Percentiles rank a stretch among this genome's conserved stretches.
Conservation (phyloP, 1,140 invertebrate species). For the Anadara kagoshimensis region DNA sequence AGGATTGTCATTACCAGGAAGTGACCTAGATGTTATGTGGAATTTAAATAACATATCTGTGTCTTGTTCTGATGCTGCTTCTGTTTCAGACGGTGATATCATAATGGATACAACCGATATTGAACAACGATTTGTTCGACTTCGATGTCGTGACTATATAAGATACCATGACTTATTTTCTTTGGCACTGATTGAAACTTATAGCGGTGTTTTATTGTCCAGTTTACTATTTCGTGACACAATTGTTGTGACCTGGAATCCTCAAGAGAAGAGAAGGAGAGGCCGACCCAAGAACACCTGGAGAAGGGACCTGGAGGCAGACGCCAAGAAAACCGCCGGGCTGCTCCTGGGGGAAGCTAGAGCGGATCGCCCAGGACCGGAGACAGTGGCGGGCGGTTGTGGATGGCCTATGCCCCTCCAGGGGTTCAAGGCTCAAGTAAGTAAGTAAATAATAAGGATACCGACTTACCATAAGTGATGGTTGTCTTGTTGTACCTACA, state of each 20-base stretch:
- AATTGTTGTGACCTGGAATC: too few species aligned
- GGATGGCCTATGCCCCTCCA: too few species aligned
- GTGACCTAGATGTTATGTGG: not conserved
- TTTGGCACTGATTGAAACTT: not conserved
- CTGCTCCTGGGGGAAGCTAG: too few species aligned
- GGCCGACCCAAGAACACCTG: not conserved
- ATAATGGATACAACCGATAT: not conserved
- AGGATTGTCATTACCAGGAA: not conserved
- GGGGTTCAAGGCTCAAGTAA: not conserved
- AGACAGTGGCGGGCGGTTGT: too few species aligned
- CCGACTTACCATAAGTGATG: not conserved
- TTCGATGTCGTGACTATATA: not conserved
- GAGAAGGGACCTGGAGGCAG: too few species aligned
- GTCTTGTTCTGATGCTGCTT: too few species aligned
- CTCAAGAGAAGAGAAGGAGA: too few species aligned
- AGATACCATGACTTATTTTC: not conserved
- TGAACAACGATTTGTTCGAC: not conserved
- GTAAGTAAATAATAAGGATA: not conserved
- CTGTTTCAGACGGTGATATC: too few species aligned
- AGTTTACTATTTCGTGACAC: not conserved
- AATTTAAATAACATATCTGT: not conserved
- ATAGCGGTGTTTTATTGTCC: not conserved
- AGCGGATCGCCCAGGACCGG: too few species aligned
- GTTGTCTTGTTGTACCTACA: slow-evolving; percentile 21
- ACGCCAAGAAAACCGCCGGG: too few species aligned